phyloP scores from a whole-genome alignment of 2,113 vertebrate species.

The Serinus canaria region DNA sequence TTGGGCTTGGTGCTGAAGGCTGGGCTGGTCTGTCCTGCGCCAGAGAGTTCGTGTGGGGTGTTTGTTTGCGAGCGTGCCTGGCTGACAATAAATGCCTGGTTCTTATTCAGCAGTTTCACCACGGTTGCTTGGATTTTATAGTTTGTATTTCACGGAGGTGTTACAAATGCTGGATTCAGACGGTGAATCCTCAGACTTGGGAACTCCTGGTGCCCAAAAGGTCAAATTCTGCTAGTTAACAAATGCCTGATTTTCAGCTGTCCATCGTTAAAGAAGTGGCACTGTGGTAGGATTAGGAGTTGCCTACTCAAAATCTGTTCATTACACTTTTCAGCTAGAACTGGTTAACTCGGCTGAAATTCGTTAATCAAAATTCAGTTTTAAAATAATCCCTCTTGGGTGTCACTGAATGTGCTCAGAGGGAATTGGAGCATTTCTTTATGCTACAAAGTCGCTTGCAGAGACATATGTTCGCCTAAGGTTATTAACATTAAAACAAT shows the following conservation, averaged over 20 bases:
- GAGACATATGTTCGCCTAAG: not conserved
- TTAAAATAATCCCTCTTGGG: not conserved
- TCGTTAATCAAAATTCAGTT: not conserved
- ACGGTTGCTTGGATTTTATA: constrained; percentile 22
- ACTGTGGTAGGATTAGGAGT: not conserved
- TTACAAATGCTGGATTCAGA: not conserved
- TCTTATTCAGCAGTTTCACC: constrained; percentile 1
- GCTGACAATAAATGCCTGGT: not conserved
- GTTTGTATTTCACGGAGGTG: constrained; percentile 8
- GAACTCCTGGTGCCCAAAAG: not conserved
- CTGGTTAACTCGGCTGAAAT: not conserved
- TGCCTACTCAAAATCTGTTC: not conserved
- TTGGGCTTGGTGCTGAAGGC: not conserved
- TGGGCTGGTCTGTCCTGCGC: not conserved
- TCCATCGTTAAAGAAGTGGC: not conserved
- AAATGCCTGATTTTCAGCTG: not conserved
- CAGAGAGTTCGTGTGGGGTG: not conserved
- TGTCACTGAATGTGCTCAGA: not conserved
- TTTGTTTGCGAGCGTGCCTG: not conserved
- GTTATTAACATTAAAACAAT: not conserved
- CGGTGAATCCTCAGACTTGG: not conserved
- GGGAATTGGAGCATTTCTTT: not conserved
- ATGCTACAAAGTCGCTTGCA: not conserved
- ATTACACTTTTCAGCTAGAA: not conserved
- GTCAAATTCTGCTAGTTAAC: not conserved